Conservation (phyloP, 2,113 vertebrate genomes). For the Neogale vison region DNA sequence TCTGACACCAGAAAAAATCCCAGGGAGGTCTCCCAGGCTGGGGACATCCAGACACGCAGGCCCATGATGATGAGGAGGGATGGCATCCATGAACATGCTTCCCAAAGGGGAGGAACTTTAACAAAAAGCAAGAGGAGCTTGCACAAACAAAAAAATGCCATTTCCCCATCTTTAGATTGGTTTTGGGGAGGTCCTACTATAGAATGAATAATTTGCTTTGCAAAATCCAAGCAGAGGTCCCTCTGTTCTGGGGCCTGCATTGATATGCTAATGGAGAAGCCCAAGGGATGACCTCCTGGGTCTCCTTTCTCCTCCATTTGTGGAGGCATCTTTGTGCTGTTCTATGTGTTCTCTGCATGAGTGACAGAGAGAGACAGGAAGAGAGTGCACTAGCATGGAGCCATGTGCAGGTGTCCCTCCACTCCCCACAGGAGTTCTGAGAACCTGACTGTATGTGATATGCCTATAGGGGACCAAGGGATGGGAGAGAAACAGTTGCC, state of each 20-base stretch:
- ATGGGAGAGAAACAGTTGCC: no score
- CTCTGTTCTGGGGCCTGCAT: neutral
- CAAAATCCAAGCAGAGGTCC: neutral
- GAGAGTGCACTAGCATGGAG: neutral
- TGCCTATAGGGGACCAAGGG: neutral
- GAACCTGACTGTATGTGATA: neutral
- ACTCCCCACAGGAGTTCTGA: neutral
- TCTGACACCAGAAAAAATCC: neutral
- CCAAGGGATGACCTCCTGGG: neutral
- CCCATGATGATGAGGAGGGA: rapidly evolving
- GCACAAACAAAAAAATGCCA: neutral
- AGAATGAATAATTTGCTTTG: constrained; percentile 31
- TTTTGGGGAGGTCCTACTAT: neutral
- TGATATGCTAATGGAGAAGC: neutral
- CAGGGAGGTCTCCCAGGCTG: neutral
- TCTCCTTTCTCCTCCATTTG: neutral
- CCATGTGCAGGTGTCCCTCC: rapidly evolving
- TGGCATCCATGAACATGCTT: rapidly evolving
- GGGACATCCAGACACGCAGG: neutral
- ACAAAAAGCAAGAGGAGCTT: neutral
- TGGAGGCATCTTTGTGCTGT: neutral
- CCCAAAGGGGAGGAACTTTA: neutral
- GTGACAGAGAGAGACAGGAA: neutral
- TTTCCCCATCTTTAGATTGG: neutral
- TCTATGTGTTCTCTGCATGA: neutral